Evolutionary conservation across 2,113 vertebrate genomes (phyloP).

Genomic region (Lathamus discolor): DNA sequence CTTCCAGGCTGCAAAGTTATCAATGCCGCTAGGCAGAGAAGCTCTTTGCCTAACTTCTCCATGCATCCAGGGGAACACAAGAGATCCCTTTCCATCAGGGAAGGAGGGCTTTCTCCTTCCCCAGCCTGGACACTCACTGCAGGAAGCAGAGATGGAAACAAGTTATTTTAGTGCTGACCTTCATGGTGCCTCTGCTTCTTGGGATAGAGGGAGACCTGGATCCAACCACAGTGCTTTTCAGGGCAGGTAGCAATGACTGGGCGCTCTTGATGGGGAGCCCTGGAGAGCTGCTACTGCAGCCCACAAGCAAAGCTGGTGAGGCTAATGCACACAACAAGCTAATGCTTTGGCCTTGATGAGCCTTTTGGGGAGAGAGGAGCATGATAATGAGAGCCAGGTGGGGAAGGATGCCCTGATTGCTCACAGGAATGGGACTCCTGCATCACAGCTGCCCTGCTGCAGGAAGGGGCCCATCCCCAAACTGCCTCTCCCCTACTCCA

Average conservation of each 20-base stretch:
- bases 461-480: neutral
- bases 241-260: too few species aligned
- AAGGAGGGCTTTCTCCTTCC: neutral
- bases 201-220: neutral
- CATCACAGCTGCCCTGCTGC: neutral
- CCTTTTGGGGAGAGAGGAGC: neutral
- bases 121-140: accelerated
- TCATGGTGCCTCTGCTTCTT: neutral
- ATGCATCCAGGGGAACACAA: neutral
- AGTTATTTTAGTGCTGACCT: neutral
- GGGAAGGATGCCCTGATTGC: neutral
- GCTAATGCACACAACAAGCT: neutral
- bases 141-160: neutral
- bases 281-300: neutral
- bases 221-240: neutral
- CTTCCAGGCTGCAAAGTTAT: neutral
- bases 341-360: neutral
- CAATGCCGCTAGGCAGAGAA: neutral
- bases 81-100: neutral
- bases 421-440: neutral
- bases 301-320: neutral
- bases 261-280: neutral
- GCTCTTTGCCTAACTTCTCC: neutral
- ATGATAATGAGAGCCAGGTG: neutral
- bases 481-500: neutral